Evolutionary conservation across 2,888 invertebrate species (phyloP).

Genomic region (Coelinius sp.): DNA sequence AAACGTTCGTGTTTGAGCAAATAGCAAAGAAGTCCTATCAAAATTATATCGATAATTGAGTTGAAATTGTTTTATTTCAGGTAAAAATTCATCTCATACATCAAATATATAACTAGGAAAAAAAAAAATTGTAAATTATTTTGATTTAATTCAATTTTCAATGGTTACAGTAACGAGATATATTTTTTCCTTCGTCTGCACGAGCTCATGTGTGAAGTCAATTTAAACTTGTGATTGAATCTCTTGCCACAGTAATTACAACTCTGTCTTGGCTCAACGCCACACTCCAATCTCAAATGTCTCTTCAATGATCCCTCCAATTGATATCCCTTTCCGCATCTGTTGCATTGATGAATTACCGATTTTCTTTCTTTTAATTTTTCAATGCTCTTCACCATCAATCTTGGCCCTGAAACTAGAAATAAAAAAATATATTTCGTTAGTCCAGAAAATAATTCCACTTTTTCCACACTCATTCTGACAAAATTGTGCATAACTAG

Average conservation of each 20-base stretch:
- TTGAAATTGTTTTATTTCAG: not conserved
- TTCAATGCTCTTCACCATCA: slow-evolving; percentile 50
- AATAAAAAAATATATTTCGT: no score
- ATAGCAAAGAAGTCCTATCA: not conserved
- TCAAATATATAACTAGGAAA: not conserved
- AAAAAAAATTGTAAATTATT: not conserved
- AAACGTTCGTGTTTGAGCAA: not conserved
- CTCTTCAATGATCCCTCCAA: slow-evolving; percentile 51
- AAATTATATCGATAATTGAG: not conserved
- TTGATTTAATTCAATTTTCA: not conserved
- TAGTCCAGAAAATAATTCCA: no score
- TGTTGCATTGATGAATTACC: slow-evolving; percentile 49
- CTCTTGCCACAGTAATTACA: slow-evolving; percentile 58
- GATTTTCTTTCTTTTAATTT: slow-evolving; percentile 43
- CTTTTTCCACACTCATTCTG: no score
- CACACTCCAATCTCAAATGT: slow-evolving; percentile 60
- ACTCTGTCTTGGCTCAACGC: slow-evolving; percentile 55
- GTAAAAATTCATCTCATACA: not conserved
- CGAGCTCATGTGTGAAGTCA: slow-evolving; percentile 50
- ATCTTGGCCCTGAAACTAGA: slow-evolving; percentile 48
- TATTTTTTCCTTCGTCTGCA: slow-evolving; percentile 48
- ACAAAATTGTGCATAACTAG: not conserved
- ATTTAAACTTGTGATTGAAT: slow-evolving; percentile 54
- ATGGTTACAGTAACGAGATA: not conserved
- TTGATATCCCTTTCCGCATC: slow-evolving; percentile 52